Conservation (phyloP, 2,888 invertebrate genomes). For the Eupeodes latifasciatus region DNA sequence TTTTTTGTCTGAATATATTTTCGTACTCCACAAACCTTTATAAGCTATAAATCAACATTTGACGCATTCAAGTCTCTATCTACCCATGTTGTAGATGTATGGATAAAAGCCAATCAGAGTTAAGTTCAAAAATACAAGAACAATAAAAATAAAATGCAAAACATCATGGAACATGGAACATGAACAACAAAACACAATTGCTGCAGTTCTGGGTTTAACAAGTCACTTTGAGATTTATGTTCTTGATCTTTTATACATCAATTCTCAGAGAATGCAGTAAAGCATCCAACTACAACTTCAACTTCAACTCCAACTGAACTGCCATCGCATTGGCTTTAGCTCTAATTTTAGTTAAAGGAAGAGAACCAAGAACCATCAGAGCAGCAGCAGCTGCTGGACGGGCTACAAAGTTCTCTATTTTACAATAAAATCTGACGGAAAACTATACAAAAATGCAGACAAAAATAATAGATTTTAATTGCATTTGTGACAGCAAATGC, state of each 20-base stretch:
- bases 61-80: not conserved
- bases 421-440: not conserved
- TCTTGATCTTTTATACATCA: not conserved
- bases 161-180: not conserved
- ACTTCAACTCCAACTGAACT: too few species aligned
- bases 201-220: not conserved
- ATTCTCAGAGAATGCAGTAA: not conserved
- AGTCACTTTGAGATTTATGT: constrained; percentile 39
- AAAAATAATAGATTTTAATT: constrained; percentile 56
- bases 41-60: constrained; percentile 16
- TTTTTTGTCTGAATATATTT: not conserved
- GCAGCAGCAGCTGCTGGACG: not conserved
- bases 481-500: constrained; percentile 22
- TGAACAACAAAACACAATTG: not conserved
- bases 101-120: constrained; percentile 39
- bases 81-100: not conserved
- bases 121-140: constrained; percentile 2
- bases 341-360: too few species aligned
- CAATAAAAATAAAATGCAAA: not conserved
- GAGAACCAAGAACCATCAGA: not conserved
- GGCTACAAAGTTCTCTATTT: not conserved
- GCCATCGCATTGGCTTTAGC: too few species aligned
- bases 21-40: not conserved
- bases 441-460: constrained; percentile 3
- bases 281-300: too few species aligned